phyloP scores from a whole-genome alignment of 2,888 invertebrate species.

The Anagyrus pseudococci region DNA sequence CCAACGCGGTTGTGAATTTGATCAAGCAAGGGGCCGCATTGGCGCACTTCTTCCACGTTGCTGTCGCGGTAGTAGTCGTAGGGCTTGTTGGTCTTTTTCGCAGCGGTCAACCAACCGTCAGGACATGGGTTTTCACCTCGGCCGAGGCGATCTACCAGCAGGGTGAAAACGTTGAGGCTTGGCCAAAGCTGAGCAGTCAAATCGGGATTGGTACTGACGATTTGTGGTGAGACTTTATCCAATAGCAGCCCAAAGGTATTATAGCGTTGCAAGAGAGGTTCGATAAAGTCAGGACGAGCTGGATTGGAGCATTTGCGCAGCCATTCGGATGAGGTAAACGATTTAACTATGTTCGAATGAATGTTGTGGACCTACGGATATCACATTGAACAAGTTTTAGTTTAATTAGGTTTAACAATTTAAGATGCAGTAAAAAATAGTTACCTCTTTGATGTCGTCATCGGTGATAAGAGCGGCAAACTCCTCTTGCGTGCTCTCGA shows the following conservation, averaged over 20 bases:
- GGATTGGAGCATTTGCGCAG: neutral
- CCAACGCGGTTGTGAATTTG: constrained; percentile 69
- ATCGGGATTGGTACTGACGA: constrained; percentile 65
- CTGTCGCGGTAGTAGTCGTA: constrained; percentile 85
- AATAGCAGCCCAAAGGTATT: constrained; percentile 67
- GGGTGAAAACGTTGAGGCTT: constrained; percentile 66
- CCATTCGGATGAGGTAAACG: constrained; percentile 71
- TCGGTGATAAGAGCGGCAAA: constrained; percentile 30
- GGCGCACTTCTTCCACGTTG: constrained; percentile 78
- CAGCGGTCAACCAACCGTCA: neutral
- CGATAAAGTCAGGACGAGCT: constrained; percentile 58
- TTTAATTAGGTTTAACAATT: neutral
- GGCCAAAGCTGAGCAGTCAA: constrained; percentile 66
- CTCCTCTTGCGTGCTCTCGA: neutral
- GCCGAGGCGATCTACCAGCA: constrained; percentile 63
- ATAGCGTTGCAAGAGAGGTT: constrained; percentile 68
- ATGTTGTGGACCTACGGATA: constrained; percentile 65
- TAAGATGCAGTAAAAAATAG: neutral
- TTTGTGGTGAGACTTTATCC: constrained; percentile 63
- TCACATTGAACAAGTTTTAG: too few species aligned
- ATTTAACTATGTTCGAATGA: constrained; percentile 68
- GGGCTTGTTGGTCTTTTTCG: constrained; percentile 38
- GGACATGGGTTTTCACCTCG: constrained; percentile 58
- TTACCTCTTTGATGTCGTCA: constrained; percentile 31
- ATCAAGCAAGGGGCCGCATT: constrained; percentile 74